Base-by-base conservation (phyloP, 2,888 invertebrate genomes). In the Onthophagus sagittarius region DNA sequence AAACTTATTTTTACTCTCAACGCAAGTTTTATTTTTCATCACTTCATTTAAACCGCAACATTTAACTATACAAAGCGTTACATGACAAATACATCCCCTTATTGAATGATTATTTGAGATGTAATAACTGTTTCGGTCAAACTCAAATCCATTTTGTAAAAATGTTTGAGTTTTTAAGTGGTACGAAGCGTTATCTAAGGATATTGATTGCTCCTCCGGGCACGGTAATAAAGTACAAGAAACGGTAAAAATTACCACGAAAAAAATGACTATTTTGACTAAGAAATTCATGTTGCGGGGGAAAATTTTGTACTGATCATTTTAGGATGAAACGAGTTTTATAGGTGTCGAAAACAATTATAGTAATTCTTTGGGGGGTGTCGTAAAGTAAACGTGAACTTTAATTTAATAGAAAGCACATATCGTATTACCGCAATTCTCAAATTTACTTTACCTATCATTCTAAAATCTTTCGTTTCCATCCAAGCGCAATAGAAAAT, bases 41-140 rank as follows among this genome's bases (percentile, higher is more conserved):
- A 33, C 70, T 73, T 75, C 71, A 7, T 63, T 23, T 13, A 69
- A 7, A 9, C 32, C 31, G 64, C 76, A 76, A 31, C 76, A 76
- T 71, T 73, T 76, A 32, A 74, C 71, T 63, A 76, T 62, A 71
- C 76, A 76, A 2, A 73, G 63, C 33, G 32, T 72, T 15, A 75
- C 62, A 13, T 73, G 72, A 33, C 74, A 75, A 65, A 72, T 71
- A 23, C 74, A 75, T 0, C 74, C 74, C 14, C 69, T 70, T 11
- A 63, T 23, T 2, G 23, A 23, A 23, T 23, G 23, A 23, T 23
- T 23, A 11, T 71, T 71, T 23, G 53, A 32, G 11, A 72, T 62
- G 62, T 71, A 71, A 69, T 72, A 75, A 64, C 72, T 62, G 2
- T 69, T 67, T 14, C 64, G 73, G 5, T 13, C 71, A 23, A 71